phyloP scores from a whole-genome alignment of 2,888 invertebrate genomes.

The Stomorhina lunata region DNA sequence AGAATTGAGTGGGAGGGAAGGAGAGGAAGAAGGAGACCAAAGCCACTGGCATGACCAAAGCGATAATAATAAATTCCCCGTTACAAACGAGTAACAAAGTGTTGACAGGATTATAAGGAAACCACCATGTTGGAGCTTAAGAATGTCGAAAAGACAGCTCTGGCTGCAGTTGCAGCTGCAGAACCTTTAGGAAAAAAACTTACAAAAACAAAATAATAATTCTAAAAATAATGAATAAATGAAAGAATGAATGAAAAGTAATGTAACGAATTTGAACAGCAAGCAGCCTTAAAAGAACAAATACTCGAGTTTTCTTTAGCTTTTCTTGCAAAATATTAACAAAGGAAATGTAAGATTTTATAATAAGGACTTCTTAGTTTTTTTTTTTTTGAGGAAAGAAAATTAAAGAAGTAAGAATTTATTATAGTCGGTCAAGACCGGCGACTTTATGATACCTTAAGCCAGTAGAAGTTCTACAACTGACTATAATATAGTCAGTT shows the following conservation, averaged over 20 bases:
- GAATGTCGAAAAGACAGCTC: constrained; percentile 45
- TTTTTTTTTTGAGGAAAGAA: background rate
- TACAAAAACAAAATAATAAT: constrained; percentile 21
- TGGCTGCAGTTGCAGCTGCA: too few species aligned
- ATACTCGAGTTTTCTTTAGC: constrained; percentile 9
- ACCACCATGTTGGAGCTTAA: constrained; percentile 54
- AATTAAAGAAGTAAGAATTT: background rate
- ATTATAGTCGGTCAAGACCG: too few species aligned
- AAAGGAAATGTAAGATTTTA: constrained; percentile 54
- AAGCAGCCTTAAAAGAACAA: constrained; percentile 31
- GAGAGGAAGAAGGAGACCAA: background rate
- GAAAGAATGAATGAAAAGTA: background rate
- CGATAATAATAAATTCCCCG: constrained; percentile 66
- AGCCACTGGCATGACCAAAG: constrained; percentile 60
- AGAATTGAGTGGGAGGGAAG: background rate
- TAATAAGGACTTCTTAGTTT: background rate
- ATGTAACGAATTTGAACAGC: constrained; percentile 24
- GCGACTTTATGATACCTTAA: too few species aligned
- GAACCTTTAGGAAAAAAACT: constrained; percentile 9
- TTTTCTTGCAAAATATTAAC: constrained; percentile 32
- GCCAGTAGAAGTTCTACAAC: too few species aligned
- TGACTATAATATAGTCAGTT: too few species aligned
- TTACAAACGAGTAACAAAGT: constrained; percentile 63
- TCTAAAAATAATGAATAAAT: background rate
- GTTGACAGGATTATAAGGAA: constrained; percentile 66